Percentiles rank a stretch among this genome's conserved stretches.
Conservation (phyloP, 2,113 vertebrate genomes). For the Triplophysa tibetana region DNA sequence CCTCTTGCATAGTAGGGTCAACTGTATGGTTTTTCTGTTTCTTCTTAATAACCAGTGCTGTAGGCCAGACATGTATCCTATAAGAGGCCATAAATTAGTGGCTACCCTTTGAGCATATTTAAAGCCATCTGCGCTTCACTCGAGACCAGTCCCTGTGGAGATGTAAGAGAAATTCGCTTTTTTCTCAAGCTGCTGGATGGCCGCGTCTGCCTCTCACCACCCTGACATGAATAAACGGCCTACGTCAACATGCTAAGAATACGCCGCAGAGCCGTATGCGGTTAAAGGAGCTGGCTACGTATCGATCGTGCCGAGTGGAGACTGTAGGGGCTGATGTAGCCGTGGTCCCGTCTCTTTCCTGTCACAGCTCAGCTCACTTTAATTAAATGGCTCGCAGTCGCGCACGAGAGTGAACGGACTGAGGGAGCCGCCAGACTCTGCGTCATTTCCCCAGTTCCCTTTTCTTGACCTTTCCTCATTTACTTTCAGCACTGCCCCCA, state of each 20-base stretch:
- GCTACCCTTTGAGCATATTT: conserved; percentile 50
- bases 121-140: conserved; percentile 49
- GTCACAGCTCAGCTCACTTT: conserved; percentile 71
- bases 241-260: conserved; percentile 34
- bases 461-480: conserved; percentile 38
- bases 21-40: conserved; percentile 9
- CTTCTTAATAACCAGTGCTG: conserved; percentile 43
- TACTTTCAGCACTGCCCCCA: conserved; percentile 26
- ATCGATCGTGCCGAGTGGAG: conserved; percentile 54
- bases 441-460: conserved; percentile 8
- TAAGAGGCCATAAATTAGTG: conserved; percentile 46
- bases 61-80: conserved; percentile 44
- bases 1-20: too few species aligned
- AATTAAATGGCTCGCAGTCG: conserved; percentile 60
- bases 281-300: conserved; percentile 32
- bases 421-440: conserved; percentile 27
- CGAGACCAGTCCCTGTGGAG: conserved; percentile 42
- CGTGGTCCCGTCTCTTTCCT: conserved; percentile 59
- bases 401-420: conserved; percentile 60
- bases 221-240: conserved; percentile 19
- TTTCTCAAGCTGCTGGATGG: not conserved
- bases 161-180: conserved; percentile 39
- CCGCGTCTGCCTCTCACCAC: not conserved
- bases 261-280: not conserved
- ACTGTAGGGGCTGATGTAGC: conserved; percentile 52